Base-by-base conservation (phyloP, 2,113 vertebrate species). In the Anseranas semipalmata region DNA sequence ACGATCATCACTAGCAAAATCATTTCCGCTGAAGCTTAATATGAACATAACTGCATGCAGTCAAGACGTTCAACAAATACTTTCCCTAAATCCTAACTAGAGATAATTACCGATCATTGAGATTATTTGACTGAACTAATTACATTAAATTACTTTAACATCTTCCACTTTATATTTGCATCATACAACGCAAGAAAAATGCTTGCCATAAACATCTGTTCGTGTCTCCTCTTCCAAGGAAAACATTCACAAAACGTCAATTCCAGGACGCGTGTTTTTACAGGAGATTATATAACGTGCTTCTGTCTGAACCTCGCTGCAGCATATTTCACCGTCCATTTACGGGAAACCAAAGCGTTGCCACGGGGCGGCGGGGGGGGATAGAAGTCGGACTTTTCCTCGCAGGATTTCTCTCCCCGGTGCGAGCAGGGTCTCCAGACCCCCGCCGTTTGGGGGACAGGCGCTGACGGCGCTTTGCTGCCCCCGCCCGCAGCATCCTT, bases 211-310 rank as follows among this genome's bases (percentile, higher is more conserved):
- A 73, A 41, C 74, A 82, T 50, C 50, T 12, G 37, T 9, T 53
- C 75, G 28, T 1, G 33, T 3, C 62, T 45, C 27, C 58, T 48
- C 71, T 67, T 58, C 56, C 16, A 37, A 62, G 10, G 22, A 12
- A 52, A 70, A 39, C 35, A 17, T 6, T 19, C 33, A 6, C 32
- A 9, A 80, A 52, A 56, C 37, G 70, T 43, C 85, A 58, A 41
- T 11, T 58, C 33, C 59, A 22, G 0, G 37, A 82, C 52, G 75
- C 3, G 55, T 59, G 15, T 66, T 83, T 82, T 45, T 71, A 63
- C 12, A 41, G 70, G 84, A 63, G 86, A 71, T 98, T 98, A 98
- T 43, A 39, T 97, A 97, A 98, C 81, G 82, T 87, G 59, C 21
- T 86, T 71, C 94, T 87, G 79, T n/a, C 68, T 8, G 37, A 88